A percentile compares a stretch with the other conserved stretches of the same genome.
Conservation (phyloP, 2,797 vertebrate genomes). For the Cygnus olor region DNA sequence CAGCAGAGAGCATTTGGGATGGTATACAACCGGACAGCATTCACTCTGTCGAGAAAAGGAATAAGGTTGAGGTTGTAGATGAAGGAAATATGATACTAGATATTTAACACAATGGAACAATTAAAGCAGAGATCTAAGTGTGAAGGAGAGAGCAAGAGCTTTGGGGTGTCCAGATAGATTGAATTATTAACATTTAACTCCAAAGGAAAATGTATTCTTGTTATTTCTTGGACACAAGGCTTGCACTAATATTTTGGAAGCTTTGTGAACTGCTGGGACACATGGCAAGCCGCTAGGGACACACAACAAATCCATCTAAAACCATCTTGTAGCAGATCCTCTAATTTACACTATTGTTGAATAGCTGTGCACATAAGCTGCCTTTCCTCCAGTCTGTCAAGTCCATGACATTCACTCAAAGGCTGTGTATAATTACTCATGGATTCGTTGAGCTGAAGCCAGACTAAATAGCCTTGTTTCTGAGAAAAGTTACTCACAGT, state of each 20-base stretch:
- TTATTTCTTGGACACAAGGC: not conserved
- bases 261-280: not conserved
- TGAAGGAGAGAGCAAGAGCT: not conserved
- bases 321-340: conserved; percentile 12
- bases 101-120: not conserved
- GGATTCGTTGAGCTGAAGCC: conserved; percentile 22
- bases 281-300: not conserved
- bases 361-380: not conserved
- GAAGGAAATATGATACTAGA: not conserved
- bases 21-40: not conserved
- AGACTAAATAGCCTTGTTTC: conserved; percentile 60
- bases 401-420: not conserved
- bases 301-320: not conserved
- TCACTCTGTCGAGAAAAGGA: not conserved
- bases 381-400: not conserved
- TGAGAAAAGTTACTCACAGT: conserved; percentile 72
- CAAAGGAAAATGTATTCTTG: not conserved
- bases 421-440: not conserved
- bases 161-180: not conserved
- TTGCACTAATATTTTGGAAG: not conserved
- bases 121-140: not conserved
- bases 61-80: not conserved
- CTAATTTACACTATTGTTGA: not conserved
- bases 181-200: not conserved
- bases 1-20: not conserved